Evolutionary conservation across 1,140 invertebrate species (phyloP).

Genomic region (Zelostemma sp.): DNA sequence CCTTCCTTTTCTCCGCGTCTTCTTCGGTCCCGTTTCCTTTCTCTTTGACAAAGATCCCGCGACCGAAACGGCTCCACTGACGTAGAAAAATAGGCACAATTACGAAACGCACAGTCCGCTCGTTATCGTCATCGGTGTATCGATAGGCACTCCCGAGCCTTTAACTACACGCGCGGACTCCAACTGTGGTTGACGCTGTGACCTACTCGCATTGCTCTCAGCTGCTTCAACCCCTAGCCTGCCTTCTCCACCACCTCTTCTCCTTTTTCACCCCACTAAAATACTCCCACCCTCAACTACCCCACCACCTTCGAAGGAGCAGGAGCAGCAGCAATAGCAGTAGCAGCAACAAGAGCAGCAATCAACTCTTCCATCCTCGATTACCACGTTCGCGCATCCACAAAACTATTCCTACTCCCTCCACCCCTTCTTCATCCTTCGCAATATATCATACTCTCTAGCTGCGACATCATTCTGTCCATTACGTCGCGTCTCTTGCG

Average conservation of each 20-base stretch:
- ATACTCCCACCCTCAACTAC: constrained; percentile 16
- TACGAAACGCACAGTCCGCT: constrained; percentile 17
- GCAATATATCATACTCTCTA: constrained; percentile 4
- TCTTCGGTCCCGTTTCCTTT: not conserved
- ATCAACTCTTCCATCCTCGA: constrained; percentile 11
- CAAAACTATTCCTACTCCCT: constrained; percentile 10
- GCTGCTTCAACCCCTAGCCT: constrained; percentile 64
- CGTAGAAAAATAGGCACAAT: constrained; percentile 26
- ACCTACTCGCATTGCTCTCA: constrained; percentile 67
- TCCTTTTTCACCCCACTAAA: constrained; percentile 15
- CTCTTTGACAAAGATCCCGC: not conserved
- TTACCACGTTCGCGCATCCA: constrained; percentile 16
- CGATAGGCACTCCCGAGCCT: constrained; percentile 47
- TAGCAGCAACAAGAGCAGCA: constrained; percentile 18
- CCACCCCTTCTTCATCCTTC: not conserved
- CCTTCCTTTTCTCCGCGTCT: not conserved
- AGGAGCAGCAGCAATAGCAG: constrained; percentile 17
- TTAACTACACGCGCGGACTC: constrained; percentile 58
- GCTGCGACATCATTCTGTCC: not conserved
- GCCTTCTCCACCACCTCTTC: constrained; percentile 7
- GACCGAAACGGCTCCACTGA: constrained; percentile 1
- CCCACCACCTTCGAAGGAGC: constrained; percentile 14
- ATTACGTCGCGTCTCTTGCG: not conserved
- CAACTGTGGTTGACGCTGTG: constrained; percentile 61
- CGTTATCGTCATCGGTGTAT: constrained; percentile 16